Evolutionary conservation across 1,140 invertebrate species (phyloP).

Genomic region (Brachystomella parvula): DNA sequence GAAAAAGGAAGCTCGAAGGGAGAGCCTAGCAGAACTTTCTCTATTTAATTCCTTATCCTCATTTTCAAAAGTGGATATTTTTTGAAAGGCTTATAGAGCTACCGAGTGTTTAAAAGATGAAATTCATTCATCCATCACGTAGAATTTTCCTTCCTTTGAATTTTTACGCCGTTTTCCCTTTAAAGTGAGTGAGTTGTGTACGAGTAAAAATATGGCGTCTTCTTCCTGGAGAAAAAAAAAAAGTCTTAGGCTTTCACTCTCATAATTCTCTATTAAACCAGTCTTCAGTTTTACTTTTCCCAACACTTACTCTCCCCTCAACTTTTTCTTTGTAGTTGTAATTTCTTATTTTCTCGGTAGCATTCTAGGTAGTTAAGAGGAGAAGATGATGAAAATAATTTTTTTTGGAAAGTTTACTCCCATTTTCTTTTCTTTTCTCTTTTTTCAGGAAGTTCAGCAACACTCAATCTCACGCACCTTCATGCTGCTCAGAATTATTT

Average conservation of each 20-base stretch:
- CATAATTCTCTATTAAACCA: constrained; percentile 13
- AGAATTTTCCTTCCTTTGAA: neutral
- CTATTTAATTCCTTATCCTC: neutral
- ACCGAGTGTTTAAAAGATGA: neutral
- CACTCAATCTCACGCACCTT: constrained; percentile 39
- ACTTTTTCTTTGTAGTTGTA: too few relatives aligned
- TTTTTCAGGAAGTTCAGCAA: constrained; percentile 26
- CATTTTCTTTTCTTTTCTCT: neutral
- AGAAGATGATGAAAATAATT: neutral
- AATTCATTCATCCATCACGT: constrained; percentile 6
- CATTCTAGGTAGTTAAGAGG: neutral
- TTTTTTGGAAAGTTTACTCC: neutral
- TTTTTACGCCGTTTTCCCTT: neutral
- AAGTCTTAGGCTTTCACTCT: neutral
- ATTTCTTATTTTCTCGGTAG: too few relatives aligned
- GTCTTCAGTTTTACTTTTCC: neutral
- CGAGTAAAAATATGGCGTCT: too few relatives aligned
- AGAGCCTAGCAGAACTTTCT: too few relatives aligned
- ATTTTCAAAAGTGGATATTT: too few relatives aligned
- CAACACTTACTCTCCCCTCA: neutral
- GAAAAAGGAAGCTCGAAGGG: too few relatives aligned
- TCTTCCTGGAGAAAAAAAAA: neutral
- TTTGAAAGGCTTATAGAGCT: too few relatives aligned
- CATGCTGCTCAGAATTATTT: constrained; percentile 44
- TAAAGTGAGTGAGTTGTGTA: constrained; percentile 11